Evolutionary conservation across 37 sponge, comb jelly and placozoan genomes (phyloP).

Genomic region (Aphrocallistes beatrix): DNA sequence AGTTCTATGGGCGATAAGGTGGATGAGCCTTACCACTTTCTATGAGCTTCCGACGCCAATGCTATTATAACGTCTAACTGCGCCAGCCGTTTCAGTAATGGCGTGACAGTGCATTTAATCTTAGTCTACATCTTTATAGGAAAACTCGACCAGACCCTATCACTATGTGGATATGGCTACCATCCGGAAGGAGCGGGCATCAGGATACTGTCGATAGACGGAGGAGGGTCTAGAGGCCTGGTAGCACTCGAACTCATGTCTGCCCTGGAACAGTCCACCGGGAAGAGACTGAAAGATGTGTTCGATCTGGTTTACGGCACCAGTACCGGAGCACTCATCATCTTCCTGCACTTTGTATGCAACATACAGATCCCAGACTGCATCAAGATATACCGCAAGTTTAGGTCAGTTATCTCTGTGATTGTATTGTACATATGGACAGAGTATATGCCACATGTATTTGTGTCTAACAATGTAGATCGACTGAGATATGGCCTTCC

Average conservation of each 20-base stretch:
- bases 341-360: constrained; percentile 11
- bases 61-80: no score
- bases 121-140: no score
- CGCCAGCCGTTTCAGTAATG: no score
- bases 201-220: background rate
- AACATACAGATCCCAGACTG: background rate
- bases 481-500: no score
- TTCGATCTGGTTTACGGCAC: constrained; percentile 11
- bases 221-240: background rate
- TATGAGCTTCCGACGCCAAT: no score
- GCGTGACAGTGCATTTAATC: no score
- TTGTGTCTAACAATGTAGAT: no score
- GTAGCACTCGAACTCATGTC: background rate
- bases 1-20: no score
- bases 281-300: background rate
- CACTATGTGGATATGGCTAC: background rate
- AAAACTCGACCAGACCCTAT: background rate
- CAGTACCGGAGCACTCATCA: background rate
- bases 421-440: no score
- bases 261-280: background rate
- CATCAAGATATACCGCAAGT: background rate
- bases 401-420: background rate
- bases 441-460: no score
- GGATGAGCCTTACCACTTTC: no score
- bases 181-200: background rate